phyloP scores from a whole-genome alignment of 2,888 invertebrate genomes.

The Heliconius ethilla region DNA sequence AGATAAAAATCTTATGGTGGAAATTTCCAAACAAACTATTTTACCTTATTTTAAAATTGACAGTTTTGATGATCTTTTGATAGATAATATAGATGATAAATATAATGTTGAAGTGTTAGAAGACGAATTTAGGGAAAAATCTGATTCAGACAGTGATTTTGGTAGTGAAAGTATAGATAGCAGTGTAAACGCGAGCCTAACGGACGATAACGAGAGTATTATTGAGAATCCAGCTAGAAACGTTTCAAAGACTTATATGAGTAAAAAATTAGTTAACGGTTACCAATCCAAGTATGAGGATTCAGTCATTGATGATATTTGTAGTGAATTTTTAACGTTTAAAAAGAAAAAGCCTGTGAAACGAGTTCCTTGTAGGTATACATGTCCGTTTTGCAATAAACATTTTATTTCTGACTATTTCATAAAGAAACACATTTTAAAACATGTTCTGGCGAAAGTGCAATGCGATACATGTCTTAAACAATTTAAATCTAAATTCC shows the following conservation, averaged over 20 bases:
- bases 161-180: slow-evolving; percentile 15
- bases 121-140: slow-evolving; percentile 70
- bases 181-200: slow-evolving; percentile 32
- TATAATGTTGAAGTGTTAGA: slow-evolving; percentile 67
- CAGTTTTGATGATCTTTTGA: slow-evolving; percentile 49
- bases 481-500: slow-evolving; percentile 64
- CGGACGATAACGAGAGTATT: slow-evolving; percentile 38
- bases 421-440: slow-evolving; percentile 63
- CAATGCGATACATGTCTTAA: slow-evolving; percentile 57
- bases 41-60: slow-evolving; percentile 55
- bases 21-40: slow-evolving; percentile 63
- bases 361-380: slow-evolving; percentile 50
- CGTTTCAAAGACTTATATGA: slow-evolving; percentile 55
- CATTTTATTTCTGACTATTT: slow-evolving; percentile 72
- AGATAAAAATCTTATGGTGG: slow-evolving; percentile 62
- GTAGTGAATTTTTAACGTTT: slow-evolving; percentile 69
- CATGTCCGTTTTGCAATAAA: slow-evolving; percentile 68
- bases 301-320: slow-evolving; percentile 50
- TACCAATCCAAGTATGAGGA: slow-evolving; percentile 47
- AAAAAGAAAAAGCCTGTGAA: slow-evolving; percentile 56
- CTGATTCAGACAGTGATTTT: slow-evolving; percentile 55
- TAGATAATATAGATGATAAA: slow-evolving; percentile 54
- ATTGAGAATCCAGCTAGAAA: slow-evolving; percentile 53
- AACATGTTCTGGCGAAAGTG: slow-evolving; percentile 56
- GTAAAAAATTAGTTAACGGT: slow-evolving; percentile 60